Conservation (phyloP, 1,140 invertebrate species). For the Drosophila takahashii region DNA sequence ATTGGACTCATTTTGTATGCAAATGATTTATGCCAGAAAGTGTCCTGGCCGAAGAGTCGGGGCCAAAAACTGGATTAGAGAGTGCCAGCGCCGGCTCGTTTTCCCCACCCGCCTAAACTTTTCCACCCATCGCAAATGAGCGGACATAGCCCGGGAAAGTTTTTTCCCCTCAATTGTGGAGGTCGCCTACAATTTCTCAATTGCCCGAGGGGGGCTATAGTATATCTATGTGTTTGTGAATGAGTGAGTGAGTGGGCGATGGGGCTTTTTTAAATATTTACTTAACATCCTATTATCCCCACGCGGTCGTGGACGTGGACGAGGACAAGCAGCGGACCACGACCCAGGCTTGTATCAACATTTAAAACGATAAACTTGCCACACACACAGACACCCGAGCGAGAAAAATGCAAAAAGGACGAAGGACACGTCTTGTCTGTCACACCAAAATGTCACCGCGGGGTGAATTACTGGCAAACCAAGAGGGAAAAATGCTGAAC, state of each 20-base stretch:
- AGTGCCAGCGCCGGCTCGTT: constrained; percentile 59
- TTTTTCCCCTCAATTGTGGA: constrained; percentile 20
- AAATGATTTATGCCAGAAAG: constrained; percentile 84
- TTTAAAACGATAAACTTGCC: constrained; percentile 81
- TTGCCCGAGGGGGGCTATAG: constrained; percentile 9
- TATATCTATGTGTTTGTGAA: constrained; percentile 4
- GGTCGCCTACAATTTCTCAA: constrained; percentile 61
- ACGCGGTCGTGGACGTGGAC: constrained; percentile 55
- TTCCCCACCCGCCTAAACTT: constrained; percentile 12
- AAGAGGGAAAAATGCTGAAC: constrained; percentile 60
- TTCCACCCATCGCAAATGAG: constrained; percentile 50
- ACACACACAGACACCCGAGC: constrained; percentile 25
- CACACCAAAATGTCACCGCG: constrained; percentile 82
- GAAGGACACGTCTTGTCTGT: constrained; percentile 84
- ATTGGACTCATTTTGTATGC: constrained; percentile 82
- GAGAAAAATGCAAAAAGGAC: constrained; percentile 64
- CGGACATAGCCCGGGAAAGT: constrained; percentile 61
- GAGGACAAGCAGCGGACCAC: constrained; percentile 49
- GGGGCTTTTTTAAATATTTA: constrained; percentile 78
- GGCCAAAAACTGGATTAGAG: constrained; percentile 77
- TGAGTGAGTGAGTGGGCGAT: not conserved
- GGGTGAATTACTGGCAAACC: constrained; percentile 77
- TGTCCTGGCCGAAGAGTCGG: constrained; percentile 55
- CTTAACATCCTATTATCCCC: constrained; percentile 81
- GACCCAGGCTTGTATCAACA: constrained; percentile 78